Conservation (phyloP, 2,888 invertebrate genomes). For the Stenotaenia linearis region DNA sequence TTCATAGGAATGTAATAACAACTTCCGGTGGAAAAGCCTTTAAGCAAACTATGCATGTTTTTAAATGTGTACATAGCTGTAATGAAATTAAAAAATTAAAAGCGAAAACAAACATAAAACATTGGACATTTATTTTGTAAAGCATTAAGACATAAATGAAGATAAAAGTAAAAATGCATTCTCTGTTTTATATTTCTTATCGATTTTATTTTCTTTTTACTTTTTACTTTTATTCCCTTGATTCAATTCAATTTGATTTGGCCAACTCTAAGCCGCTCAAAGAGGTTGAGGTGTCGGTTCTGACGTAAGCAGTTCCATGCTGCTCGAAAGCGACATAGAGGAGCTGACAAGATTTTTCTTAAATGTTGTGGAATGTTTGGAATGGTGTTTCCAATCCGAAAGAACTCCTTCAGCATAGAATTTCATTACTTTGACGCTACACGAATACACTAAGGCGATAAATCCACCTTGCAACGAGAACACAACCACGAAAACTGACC, state of each 20-base stretch:
- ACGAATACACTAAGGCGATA: slow-evolving; percentile 29
- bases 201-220: background rate
- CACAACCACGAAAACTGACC: slow-evolving; percentile 27
- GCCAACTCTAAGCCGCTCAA: slow-evolving; percentile 13
- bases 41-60: too few relatives aligned
- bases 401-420: background rate
- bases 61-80: too few relatives aligned
- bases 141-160: background rate
- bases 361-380: background rate
- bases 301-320: slow-evolving; percentile 27
- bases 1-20: too few relatives aligned
- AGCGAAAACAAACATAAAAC: background rate
- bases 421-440: slow-evolving; percentile 31
- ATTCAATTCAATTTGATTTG: slow-evolving; percentile 1
- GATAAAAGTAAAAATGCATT: background rate
- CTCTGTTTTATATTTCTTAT: background rate
- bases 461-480: slow-evolving; percentile 31
- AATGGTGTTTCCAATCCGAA: background rate
- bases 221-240: background rate
- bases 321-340: slow-evolving; percentile 11
- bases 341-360: background rate
- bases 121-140: background rate
- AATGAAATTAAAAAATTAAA: too few relatives aligned
- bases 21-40: too few relatives aligned
- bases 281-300: slow-evolving; percentile 20